Evolutionary conservation across 2,113 vertebrate genomes (phyloP).

Genomic region (Pelusios castaneus): DNA sequence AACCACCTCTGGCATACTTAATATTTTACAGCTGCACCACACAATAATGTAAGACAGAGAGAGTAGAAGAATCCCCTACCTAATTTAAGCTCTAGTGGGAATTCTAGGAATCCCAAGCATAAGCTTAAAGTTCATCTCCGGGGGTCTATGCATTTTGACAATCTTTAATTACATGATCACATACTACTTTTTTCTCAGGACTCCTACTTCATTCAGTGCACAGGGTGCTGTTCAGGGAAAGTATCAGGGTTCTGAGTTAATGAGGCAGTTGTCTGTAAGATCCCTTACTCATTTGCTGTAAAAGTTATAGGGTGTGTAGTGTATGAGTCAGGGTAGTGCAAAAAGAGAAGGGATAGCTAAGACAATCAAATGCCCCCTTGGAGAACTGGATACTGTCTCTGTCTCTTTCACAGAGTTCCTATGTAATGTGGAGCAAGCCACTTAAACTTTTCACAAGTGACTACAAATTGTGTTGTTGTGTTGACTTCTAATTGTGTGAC

Average conservation of each 20-base stretch:
- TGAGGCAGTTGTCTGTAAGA: neutral
- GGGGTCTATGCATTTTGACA: neutral
- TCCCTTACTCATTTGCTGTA: neutral
- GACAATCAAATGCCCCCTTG: neutral
- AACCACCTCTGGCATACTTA: neutral
- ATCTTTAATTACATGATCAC: neutral
- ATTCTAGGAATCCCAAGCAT: neutral
- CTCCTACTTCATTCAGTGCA: neutral
- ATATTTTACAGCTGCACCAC: neutral
- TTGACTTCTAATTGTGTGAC: too few species aligned
- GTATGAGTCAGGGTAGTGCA: neutral
- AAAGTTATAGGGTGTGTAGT: fast-evolving
- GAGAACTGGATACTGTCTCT: neutral
- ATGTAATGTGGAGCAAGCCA: neutral
- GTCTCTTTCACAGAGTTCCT: neutral
- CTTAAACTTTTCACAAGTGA: neutral
- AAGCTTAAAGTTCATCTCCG: neutral
- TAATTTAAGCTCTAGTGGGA: neutral
- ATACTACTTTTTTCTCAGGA: fast-evolving
- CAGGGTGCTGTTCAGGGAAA: neutral
- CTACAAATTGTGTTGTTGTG: fast-evolving
- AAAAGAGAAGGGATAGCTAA: neutral
- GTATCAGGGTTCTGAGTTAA: neutral
- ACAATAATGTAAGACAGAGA: neutral
- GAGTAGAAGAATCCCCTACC: neutral